Percentiles rank a stretch among this genome's conserved stretches.
These are phyloP conservation scores for Zaprionus kolodkinae DNA, from an alignment of 1,140 invertebrate species.

Conservation along the genomic window DNA sequence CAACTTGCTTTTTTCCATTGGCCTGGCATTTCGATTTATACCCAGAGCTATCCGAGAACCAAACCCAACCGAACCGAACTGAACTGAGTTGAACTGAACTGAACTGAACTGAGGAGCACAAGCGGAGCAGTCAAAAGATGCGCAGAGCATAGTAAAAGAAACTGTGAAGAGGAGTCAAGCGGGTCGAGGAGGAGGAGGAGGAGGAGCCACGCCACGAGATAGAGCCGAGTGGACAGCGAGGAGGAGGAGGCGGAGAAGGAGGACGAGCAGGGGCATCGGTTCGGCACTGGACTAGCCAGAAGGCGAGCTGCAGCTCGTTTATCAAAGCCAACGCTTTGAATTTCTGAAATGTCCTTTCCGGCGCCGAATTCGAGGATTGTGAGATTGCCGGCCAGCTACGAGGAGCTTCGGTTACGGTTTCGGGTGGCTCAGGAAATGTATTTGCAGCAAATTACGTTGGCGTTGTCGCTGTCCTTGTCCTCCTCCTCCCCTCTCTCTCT, in stretches of 20 bases:
- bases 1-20: conserved; percentile 35
- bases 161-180: neutral
- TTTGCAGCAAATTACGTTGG: conserved; percentile 76
- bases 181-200: neutral
- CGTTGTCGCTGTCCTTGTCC: conserved; percentile 63
- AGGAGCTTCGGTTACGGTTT: conserved; percentile 11
- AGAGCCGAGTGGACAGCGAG: neutral
- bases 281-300: conserved; percentile 27
- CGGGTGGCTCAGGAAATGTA: conserved; percentile 56
- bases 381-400: conserved; percentile 10
- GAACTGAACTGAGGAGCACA: neutral
- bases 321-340: conserved; percentile 79
- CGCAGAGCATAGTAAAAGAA: conserved; percentile 11
- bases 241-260: neutral
- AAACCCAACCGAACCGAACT: neutral
- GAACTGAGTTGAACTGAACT: no score
- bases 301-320: conserved; percentile 63
- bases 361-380: conserved; percentile 31
- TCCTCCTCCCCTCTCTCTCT: neutral
- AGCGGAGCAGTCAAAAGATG: conserved; percentile 9
- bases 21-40: conserved; percentile 49
- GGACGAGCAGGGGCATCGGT: neutral
- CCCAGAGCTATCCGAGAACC: conserved; percentile 14
- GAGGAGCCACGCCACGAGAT: neutral
- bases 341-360: conserved; percentile 79